These are phyloP conservation scores for Athrips mouffetella DNA, from an alignment of 2,888 invertebrate genomes.

Conservation along the genomic window DNA sequence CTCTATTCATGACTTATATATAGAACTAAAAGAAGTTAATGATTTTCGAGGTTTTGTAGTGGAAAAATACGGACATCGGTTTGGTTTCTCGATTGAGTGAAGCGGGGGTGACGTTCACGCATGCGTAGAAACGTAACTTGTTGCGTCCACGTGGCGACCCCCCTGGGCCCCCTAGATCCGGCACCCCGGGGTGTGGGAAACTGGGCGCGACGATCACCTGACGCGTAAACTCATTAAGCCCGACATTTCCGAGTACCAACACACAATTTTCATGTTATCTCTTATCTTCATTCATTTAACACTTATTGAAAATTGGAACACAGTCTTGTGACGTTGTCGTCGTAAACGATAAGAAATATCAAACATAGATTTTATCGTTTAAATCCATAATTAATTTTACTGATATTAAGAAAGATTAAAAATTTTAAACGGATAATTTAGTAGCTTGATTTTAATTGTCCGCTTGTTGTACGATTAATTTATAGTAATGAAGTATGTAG, in stretches of 20 bases:
- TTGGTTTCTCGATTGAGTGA: conserved; percentile 33
- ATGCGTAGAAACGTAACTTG: conserved; percentile 60
- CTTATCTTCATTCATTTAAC: not conserved
- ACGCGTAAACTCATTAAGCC: conserved; percentile 27
- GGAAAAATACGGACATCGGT: conserved; percentile 57
- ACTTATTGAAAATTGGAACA: no score
- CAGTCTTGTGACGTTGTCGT: no score
- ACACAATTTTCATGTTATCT: conserved; percentile 15
- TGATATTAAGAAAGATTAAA: no score
- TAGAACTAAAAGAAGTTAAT: conserved; percentile 4
- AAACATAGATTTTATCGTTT: no score
- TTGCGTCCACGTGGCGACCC: conserved; percentile 61
- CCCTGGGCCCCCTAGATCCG: not conserved
- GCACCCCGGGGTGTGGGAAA: conserved; percentile 38
- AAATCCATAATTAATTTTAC: no score
- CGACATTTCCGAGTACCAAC: conserved; percentile 22
- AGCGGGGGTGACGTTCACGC: conserved; percentile 38
- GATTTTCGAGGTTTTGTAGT: conserved; percentile 31
- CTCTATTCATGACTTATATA: not conserved
- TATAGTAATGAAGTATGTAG: no score
- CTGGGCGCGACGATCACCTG: conserved; percentile 41
- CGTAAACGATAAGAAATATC: no score
- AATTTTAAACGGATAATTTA: no score
- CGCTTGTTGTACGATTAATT: no score
- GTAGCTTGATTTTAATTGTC: no score